Evolutionary conservation across 2,113 vertebrate species (phyloP).

Genomic region (Etia nguti): DNA sequence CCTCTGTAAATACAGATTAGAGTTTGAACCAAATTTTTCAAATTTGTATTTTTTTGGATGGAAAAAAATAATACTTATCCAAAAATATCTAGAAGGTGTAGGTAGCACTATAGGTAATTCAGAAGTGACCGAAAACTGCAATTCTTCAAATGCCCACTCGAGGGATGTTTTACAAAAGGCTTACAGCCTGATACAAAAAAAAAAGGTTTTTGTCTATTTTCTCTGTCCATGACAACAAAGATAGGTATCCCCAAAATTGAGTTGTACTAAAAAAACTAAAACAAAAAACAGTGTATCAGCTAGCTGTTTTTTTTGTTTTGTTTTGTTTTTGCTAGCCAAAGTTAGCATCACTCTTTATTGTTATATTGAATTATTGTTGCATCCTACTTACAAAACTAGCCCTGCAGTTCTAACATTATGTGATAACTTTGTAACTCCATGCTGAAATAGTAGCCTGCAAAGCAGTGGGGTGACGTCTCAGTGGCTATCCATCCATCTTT

Average conservation of each 20-base stretch:
- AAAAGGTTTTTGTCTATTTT: not conserved
- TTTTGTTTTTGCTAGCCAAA: not conserved
- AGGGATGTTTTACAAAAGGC: not conserved
- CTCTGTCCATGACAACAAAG: not conserved
- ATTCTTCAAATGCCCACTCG: not conserved
- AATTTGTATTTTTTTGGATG: not conserved
- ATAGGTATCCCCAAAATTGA: not conserved
- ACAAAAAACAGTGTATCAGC: not conserved
- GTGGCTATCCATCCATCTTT: not conserved
- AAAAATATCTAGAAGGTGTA: not conserved
- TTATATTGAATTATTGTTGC: not conserved
- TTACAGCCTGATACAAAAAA: not conserved
- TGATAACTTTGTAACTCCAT: not conserved
- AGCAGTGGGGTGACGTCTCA: not conserved
- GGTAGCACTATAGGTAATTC: not conserved
- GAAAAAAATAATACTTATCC: not conserved
- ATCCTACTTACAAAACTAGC: not conserved
- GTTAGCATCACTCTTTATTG: not conserved
- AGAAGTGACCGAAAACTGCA: not conserved
- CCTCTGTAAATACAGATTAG: not conserved
- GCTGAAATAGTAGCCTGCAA: not conserved
- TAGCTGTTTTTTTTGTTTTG: not conserved
- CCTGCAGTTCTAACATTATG: not conserved
- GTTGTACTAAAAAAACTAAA: not conserved
- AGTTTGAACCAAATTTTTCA: not conserved